Base-by-base conservation (phyloP, 2,113 vertebrate genomes). In the Xenopus laevis region DNA sequence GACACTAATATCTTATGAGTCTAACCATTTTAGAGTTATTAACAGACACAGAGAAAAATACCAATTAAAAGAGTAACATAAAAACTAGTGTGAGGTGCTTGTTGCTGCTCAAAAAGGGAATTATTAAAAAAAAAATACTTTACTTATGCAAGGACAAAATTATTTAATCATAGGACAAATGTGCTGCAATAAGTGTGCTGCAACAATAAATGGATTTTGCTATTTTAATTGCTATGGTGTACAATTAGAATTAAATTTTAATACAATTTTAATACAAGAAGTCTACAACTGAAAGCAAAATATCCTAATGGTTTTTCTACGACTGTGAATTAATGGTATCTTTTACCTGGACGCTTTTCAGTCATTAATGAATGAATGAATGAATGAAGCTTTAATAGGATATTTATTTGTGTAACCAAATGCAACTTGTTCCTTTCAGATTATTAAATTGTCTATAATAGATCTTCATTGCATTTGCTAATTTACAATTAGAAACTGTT, bases 401-500 rank as follows among this genome's bases (percentile, higher is more conserved):
- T 64, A 68, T 53, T 68, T 50, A 4, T 30, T 68, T 21, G 47
- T 15, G 18, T 53, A 53, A 27, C 23, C 52, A 66, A 68, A 68
- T 53, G 21, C 46, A 53, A 53, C 46, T 68, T 53, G 46, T 68
- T 68, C 47, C 53, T 53, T 53, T 53, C 21, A 53, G 20, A 30
- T 53, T 13, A 64, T 64, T 64, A 64, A 44, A 33, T 23, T 63
- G 70, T 52, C 70, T 18, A 17, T 63, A 72, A 50, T 72, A 63
- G 45, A 64, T 72, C 60, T 71, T 53, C 45, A 63, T 53, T 52
- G 71, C 62, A 16, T 61, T 64, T 64, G 44, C 59, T 57, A 61
- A 23, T 62, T 27, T 60, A 47, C 44, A 72, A 72, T 72, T 71
- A 33, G 63, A 45, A 13, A 10, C 46, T 59, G 46, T 13, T 72